phyloP scores from a whole-genome alignment of 2,113 vertebrate species.

The Cathartes aura region DNA sequence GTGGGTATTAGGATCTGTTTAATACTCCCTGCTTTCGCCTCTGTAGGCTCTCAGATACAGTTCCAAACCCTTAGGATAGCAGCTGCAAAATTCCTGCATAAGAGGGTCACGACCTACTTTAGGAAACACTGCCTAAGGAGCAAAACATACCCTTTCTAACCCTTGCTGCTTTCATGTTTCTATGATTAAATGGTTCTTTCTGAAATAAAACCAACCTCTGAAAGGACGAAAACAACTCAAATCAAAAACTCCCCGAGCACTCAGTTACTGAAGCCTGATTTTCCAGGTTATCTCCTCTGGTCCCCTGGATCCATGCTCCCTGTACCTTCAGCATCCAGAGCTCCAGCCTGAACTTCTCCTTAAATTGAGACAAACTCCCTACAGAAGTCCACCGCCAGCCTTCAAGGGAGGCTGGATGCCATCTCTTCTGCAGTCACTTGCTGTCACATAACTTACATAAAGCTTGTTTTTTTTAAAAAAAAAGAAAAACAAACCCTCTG shows the following conservation, averaged over 20 bases:
- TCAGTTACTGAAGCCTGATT: neutral
- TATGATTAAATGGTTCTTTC: neutral
- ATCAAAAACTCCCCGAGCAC: neutral
- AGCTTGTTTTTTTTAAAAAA: neutral
- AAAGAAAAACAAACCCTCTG: neutral
- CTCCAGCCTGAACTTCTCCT: neutral
- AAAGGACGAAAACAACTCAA: neutral
- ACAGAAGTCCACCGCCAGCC: neutral
- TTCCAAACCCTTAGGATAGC: constrained; percentile 4
- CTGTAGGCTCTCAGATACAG: neutral
- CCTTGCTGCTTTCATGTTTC: constrained; percentile 3
- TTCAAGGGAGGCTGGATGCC: neutral
- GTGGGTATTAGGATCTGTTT: neutral
- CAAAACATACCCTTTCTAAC: constrained; percentile 28
- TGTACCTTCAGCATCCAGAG: neutral
- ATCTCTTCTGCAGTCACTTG: neutral
- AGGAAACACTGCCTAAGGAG: constrained; percentile 33
- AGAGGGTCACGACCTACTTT: constrained; percentile 51
- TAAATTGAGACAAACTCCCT: neutral
- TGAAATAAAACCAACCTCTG: neutral
- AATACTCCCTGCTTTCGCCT: neutral
- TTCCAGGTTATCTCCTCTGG: neutral
- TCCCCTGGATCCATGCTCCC: neutral
- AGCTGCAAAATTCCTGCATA: constrained; percentile 54
- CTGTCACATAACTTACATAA: neutral